Base-by-base conservation (phyloP, 1,140 invertebrate genomes). In the Conus betulinus region DNA sequence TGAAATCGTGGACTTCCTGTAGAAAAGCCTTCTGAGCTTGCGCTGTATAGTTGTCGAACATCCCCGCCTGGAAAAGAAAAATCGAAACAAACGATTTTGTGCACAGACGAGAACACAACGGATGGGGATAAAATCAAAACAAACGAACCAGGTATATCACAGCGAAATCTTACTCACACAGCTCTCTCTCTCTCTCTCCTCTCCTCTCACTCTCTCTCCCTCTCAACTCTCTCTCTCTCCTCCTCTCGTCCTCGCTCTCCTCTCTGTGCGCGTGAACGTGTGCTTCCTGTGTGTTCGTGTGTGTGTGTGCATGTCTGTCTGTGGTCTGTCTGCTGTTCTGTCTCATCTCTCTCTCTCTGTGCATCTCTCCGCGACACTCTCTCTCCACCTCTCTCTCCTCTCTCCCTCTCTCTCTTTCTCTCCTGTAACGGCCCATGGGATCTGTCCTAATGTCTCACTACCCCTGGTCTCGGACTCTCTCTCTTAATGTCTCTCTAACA, bases 1-100 rank as follows among this genome's bases (percentile, higher is more conserved):
- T 91, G 83, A 89, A 89, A 15, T 67, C 71, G 5, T 91, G 88
- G 13, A 91, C 89, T 57, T 90, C 89, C 74, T 91, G 87, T 3
- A 87, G 76, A 51, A 90, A 91, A 0, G 91, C 91, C 17, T 88
- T 90, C 20, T 82, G 52, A 1, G 87, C 89, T 60, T 91, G 89
- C 23, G 83, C 85, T 8, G 91, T 90, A 39, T 87, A 76, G 20
- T 76, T 84, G 86, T 90, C 91, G 82, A 91, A 91, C 20, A 91
- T 89, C 15, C 15, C 88, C 91, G 25, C 91, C 91, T 91, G 85
- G 11, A 88, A 25, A 78, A n/a, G 20, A 71, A 71, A 71, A 71
- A 71, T 8, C 8, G 57, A 60, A 60, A 60, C 8, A 60, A 60
- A 60, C 8, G 57, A 15, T 60, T 8, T 1, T 60, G 8, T 60